A percentile compares a stretch with the other conserved stretches of the same genome.
Evolutionary conservation across 2,888 invertebrate genomes (phyloP).

Genomic region (Spatulosminthurus flaviceps): DNA sequence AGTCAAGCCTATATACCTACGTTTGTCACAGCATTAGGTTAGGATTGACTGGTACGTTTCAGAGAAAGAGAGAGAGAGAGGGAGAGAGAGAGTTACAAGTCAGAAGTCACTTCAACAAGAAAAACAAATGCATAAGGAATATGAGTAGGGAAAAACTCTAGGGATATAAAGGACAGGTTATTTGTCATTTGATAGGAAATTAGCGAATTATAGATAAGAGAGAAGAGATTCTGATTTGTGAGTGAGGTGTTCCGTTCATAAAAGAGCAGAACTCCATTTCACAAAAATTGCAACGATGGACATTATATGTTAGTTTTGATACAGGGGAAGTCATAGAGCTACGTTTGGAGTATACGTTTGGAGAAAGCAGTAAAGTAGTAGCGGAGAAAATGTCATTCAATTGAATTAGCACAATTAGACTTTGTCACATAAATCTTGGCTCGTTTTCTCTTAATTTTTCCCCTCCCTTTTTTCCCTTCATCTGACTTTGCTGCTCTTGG

Average conservation of each 20-base stretch:
- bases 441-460: slow-evolving; percentile 1
- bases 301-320: neutral
- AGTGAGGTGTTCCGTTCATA: neutral
- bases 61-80: too few relatives aligned
- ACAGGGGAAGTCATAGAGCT: neutral
- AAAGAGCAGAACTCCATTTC: neutral
- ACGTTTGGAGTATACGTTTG: too few relatives aligned
- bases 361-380: neutral
- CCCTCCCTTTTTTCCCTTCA: neutral
- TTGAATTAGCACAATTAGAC: slow-evolving; percentile 47
- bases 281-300: neutral
- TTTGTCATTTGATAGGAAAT: neutral
- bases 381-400: slow-evolving; percentile 28
- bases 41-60: too few relatives aligned
- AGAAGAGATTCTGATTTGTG: neutral
- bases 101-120: neutral
- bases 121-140: neutral
- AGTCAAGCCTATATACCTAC: too few relatives aligned
- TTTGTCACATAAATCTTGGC: slow-evolving; percentile 46
- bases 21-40: too few relatives aligned
- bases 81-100: too few relatives aligned
- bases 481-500: neutral
- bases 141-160: neutral
- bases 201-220: slow-evolving; percentile 15
- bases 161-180: neutral